Evolutionary conservation across 2,113 vertebrate genomes (phyloP).

Genomic region (Sceloporus tristichus): DNA sequence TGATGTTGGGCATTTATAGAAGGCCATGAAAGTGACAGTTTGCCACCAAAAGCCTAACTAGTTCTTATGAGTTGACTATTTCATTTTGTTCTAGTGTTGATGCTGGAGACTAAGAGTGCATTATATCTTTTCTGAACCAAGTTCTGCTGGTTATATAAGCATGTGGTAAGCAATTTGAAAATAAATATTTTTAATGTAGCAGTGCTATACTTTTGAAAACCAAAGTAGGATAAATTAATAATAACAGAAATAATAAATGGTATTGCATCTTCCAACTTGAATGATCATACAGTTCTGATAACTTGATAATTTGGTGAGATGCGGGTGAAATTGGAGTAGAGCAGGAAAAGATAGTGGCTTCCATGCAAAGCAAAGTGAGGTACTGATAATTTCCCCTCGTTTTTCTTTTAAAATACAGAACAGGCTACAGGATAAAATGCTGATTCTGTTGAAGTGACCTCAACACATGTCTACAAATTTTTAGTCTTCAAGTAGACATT

Average conservation of each 20-base stretch:
- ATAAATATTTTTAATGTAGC: neutral
- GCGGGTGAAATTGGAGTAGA: neutral
- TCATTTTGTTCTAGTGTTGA: neutral
- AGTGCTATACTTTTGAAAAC: neutral
- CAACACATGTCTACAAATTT: too few relatives aligned
- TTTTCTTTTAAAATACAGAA: neutral
- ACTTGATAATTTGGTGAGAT: neutral
- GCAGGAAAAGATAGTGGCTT: neutral
- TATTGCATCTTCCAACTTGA: neutral
- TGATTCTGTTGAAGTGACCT: too few relatives aligned
- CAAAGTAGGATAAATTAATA: neutral
- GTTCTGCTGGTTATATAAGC: neutral
- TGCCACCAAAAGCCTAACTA: neutral
- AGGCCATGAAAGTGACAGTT: neutral
- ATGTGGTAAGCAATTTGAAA: neutral
- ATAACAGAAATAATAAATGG: neutral
- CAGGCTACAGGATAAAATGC: too few relatives aligned
- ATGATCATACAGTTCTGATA: neutral
- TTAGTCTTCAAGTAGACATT: too few relatives aligned
- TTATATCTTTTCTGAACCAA: too few relatives aligned
- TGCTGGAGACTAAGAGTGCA: too few relatives aligned
- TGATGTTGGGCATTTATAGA: neutral
- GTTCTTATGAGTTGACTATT: neutral
- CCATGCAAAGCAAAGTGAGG: neutral
- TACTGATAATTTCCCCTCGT: too few relatives aligned